phyloP scores from a whole-genome alignment of 2,113 vertebrate genomes.

The Alces alces region DNA sequence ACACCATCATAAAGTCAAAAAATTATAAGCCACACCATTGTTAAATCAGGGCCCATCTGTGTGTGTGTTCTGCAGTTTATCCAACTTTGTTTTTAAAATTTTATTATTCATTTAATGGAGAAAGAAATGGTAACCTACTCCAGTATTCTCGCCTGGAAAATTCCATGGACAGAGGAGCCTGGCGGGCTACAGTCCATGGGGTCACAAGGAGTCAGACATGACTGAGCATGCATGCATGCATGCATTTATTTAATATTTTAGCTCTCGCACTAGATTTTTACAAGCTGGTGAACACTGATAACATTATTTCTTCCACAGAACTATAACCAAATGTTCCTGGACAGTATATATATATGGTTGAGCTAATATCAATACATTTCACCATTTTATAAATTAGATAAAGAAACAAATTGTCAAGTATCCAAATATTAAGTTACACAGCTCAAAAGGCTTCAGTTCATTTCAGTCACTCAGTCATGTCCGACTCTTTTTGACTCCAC shows the following conservation, averaged over 20 bases:
- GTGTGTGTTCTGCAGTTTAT: not conserved
- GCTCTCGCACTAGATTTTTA: constrained; percentile 90
- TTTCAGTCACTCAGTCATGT: not conserved
- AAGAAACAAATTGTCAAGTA: constrained; percentile 96
- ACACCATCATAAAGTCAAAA: not conserved
- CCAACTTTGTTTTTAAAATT: not conserved
- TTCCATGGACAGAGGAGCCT: not conserved
- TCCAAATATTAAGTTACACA: constrained; percentile 98
- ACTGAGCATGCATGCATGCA: not conserved
- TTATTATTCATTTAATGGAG: not conserved
- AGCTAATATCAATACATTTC: constrained; percentile 97
- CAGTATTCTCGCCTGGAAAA: not conserved
- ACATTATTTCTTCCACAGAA: constrained; percentile 94
- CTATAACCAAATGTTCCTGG: constrained; percentile 97
- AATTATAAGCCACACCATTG: not conserved
- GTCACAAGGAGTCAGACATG: not conserved
- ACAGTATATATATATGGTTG: constrained; percentile 99
- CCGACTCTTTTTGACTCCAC: not conserved
- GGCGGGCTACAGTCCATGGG: not conserved
- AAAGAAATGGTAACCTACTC: not conserved
- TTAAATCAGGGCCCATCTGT: not conserved
- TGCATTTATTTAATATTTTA: constrained; percentile 94
- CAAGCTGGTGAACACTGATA: constrained; percentile 98
- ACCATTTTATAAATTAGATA: constrained; percentile 95
- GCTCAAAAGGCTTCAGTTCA: constrained; percentile 87